Evolutionary conservation across 2,888 invertebrate species (phyloP), one percentile per base, ranked within the genome.

Genomic region (Spicauda simplicius): DNA sequence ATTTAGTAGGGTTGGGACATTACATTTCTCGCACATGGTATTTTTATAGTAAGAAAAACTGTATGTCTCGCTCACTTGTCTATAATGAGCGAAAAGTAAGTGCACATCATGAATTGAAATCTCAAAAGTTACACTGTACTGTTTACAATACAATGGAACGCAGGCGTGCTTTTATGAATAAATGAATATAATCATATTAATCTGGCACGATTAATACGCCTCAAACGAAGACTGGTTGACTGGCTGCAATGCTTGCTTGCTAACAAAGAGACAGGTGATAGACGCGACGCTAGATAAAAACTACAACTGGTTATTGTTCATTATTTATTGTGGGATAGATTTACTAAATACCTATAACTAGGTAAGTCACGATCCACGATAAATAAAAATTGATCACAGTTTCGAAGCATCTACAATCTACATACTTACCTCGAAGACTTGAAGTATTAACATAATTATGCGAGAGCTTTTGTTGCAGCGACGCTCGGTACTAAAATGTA

Each of bases 151-250:
- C 64, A 64, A 64, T 64, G 41, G 58, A 64, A 53, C 64, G 64
- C 64, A 64, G 64, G 64, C 64, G 64, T 58, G 64, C 64, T 58
- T 64, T 58, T 64, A 58, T 64, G 64, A 64, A 64, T 64, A 64
- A 64, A 64, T 64, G 64, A 64, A 64, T 64, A 64, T 64, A 64
- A 64, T 64, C 64, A 64, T 64, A 64, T 64, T 64, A 64, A 64
- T 58, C 64, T 64, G 37, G 64, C 64, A 64, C 58, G 64, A 64
- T 64, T 64, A 64, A 64, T 64, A 64, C 64, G 64, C 64, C 58
- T 64, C 58, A 64, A 58, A 58, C 20, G 58, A 58, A 64, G 57
- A 64, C 56, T 58, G 64, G 58, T 53, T 58, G 58, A 65, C 58
- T 64, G 58, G 50, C 33, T 64, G 64, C 33, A 53, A 37, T 33